Evolutionary conservation across 2,113 vertebrate genomes (phyloP).

Genomic region (Hemicordylus capensis): DNA sequence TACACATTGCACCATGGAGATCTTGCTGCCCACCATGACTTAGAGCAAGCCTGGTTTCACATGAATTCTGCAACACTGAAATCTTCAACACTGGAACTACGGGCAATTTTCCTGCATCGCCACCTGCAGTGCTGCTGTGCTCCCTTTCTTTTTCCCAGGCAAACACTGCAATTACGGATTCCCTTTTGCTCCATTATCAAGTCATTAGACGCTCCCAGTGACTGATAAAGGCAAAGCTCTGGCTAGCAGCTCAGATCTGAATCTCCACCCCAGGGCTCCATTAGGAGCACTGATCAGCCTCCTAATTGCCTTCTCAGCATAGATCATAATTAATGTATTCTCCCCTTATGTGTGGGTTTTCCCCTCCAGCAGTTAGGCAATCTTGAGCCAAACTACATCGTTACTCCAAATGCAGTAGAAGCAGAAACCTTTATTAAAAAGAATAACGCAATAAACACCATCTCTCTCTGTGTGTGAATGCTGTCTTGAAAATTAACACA

Average conservation of each 20-base stretch:
- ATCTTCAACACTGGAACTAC: not conserved
- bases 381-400: not conserved
- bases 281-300: not conserved
- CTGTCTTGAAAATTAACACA: not conserved
- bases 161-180: too few relatives aligned
- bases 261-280: not conserved
- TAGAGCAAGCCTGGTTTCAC: not conserved
- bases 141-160: too few relatives aligned
- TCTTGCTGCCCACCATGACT: not conserved
- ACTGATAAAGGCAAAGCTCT: not conserved
- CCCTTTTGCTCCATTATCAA: not conserved
- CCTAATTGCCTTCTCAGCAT: not conserved
- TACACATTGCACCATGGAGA: not conserved
- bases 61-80: not conserved
- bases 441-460: not conserved
- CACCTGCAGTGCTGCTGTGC: not conserved
- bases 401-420: slow-evolving; percentile 29
- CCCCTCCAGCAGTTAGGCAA: not conserved
- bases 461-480: rapidly evolving
- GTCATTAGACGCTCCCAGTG: not conserved
- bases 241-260: not conserved
- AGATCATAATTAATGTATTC: not conserved
- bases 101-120: not conserved
- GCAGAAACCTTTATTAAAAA: slow-evolving; percentile 48
- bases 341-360: not conserved